Conservation (phyloP, 2,113 vertebrate species). For the Athene cunicularia region DNA sequence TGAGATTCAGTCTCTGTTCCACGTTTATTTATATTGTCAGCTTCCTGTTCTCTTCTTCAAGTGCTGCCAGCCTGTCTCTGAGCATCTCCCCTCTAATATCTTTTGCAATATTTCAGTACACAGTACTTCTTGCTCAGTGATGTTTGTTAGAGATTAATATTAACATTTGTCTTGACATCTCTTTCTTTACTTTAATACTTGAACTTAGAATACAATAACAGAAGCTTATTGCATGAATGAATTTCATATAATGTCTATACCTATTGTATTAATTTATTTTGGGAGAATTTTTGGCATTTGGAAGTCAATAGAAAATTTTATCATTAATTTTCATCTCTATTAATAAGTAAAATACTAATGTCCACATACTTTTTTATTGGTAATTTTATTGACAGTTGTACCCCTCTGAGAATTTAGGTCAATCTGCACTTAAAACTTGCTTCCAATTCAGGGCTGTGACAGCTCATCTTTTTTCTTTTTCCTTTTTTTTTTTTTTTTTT, state of each 20-base stretch:
- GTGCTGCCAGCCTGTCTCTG: background rate
- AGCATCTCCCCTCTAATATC: background rate
- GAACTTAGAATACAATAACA: background rate
- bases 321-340: background rate
- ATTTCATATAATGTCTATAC: background rate
- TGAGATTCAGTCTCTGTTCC: background rate
- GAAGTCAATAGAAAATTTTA: background rate
- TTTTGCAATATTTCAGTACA: background rate
- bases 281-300: background rate
- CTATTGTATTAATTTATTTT: background rate
- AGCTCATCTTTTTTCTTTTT: background rate
- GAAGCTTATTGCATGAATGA: background rate
- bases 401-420: background rate
- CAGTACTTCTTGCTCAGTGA: background rate
- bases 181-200: background rate
- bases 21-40: background rate
- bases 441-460: background rate
- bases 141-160: background rate
- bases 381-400: background rate
- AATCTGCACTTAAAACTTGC: background rate
- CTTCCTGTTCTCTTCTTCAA: background rate
- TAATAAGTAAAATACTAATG: background rate
- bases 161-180: background rate
- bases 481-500: no score
- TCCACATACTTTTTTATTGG: rapidly evolving